These are phyloP conservation scores for Tinea trinotella DNA, from an alignment of 2,888 invertebrate species.

Conservation along the genomic window DNA sequence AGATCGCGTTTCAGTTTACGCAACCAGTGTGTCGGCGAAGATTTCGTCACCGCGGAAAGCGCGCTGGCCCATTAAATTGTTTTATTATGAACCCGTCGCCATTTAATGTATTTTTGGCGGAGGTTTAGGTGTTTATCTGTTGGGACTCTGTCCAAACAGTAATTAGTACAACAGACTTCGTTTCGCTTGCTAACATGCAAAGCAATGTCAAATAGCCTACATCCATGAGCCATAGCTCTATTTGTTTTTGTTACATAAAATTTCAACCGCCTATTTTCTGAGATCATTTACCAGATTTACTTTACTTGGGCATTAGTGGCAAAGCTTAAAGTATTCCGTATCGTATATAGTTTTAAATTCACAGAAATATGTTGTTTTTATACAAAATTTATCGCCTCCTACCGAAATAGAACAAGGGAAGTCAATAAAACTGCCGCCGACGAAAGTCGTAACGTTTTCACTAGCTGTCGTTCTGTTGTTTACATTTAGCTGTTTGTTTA, in stretches of 20 bases:
- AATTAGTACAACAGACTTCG: constrained; percentile 43
- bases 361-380: background rate
- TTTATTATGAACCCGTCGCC: constrained; percentile 72
- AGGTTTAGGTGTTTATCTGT: constrained; percentile 69
- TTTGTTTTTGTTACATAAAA: background rate
- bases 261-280: background rate
- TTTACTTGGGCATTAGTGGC: background rate
- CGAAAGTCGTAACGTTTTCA: constrained; percentile 18
- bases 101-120: constrained; percentile 71
- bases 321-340: no score
- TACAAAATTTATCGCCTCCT: background rate
- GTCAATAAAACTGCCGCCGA: constrained; percentile 16
- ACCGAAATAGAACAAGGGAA: constrained; percentile 15
- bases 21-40: constrained; percentile 62
- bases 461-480: constrained; percentile 17
- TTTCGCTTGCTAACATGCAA: background rate
- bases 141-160: constrained; percentile 68
- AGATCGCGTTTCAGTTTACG: constrained; percentile 65
- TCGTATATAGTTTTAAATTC: background rate
- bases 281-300: background rate
- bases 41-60: constrained; percentile 72
- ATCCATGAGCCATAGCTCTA: background rate
- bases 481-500: constrained; percentile 16
- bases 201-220: constrained; percentile 13
- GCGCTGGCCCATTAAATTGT: constrained; percentile 73